A percentile compares a stretch with the other conserved stretches of the same genome.
Evolutionary conservation across 2,797 vertebrate genomes (phyloP).

Genomic region (Parauchenoglanis ngamensis): DNA sequence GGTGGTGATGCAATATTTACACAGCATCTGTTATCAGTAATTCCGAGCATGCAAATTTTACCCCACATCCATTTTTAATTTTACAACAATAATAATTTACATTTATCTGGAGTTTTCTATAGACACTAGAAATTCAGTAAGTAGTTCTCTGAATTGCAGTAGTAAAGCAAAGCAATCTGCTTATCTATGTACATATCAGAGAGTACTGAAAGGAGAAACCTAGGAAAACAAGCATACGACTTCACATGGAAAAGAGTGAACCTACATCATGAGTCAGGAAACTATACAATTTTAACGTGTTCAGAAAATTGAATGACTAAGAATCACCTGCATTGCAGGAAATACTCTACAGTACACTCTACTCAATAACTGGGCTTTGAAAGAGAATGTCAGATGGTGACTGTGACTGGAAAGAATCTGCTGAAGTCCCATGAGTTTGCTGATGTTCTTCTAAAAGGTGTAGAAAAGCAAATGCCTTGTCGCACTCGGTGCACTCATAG

Average conservation of each 20-base stretch:
- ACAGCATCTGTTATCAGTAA: neutral
- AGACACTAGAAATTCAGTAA: slow-evolving; percentile 27
- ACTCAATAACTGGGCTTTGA: slow-evolving; percentile 39
- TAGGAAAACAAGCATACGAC: neutral
- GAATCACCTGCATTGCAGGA: slow-evolving; percentile 49
- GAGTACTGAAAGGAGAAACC: neutral
- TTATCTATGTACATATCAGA: slow-evolving; percentile 10
- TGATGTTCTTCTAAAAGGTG: slow-evolving; percentile 79
- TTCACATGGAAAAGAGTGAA: neutral
- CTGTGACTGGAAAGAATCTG: slow-evolving; percentile 48
- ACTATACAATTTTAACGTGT: slow-evolving; percentile 28
- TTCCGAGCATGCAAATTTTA: slow-evolving; percentile 31
- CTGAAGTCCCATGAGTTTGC: slow-evolving; percentile 63
- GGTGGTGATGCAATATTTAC: neutral
- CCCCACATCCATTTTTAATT: neutral
- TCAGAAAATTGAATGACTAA: slow-evolving; percentile 51
- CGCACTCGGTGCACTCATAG: slow-evolving; percentile 82
- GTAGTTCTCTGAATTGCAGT: slow-evolving; percentile 34
- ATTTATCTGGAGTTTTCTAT: slow-evolving; percentile 16
- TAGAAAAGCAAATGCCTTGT: slow-evolving; percentile 81
- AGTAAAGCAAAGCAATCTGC: slow-evolving; percentile 5
- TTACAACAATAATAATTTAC: neutral
- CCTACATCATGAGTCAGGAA: slow-evolving; percentile 27
- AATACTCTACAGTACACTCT: slow-evolving; percentile 29
- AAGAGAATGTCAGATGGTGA: slow-evolving; percentile 44